Base-by-base conservation (phyloP, 2,113 vertebrate species). In the Corythornis cristatus region DNA sequence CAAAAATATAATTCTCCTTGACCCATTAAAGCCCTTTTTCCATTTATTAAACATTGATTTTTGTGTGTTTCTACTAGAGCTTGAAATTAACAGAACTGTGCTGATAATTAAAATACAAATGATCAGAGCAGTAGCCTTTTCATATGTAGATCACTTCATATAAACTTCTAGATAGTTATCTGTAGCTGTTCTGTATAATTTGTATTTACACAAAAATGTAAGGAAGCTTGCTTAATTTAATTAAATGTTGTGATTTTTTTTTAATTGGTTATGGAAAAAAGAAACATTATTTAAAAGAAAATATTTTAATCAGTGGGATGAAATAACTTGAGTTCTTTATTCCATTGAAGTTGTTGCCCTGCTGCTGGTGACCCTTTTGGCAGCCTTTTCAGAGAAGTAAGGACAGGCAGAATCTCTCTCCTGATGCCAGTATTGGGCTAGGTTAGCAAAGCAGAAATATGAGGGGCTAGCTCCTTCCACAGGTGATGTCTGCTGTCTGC, bases 41-140 rank as follows among this genome's bases (percentile, higher is more conserved):
- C 85, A 58, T 88, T 93, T 88, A 73, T 94, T 88, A 94, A 77
- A 92, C 53, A 73, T 79, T 70, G 85, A 92, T 93, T 94, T 91
- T 81, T 79, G 35, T 79, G 76, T 92, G 80, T 78, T 96, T 96
- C 79, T 86, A 54, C 42, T 9, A 72, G 45, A 81, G 71, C 79
- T 62, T 94, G 89, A 95, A 95, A 92, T 95, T 61, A 90, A 83
- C 60, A 83, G 17, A 78, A 89, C 86, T 31, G 64, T 90, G 68
- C 46, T 91, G 85, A 65, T 93, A 79, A 87, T 93, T 95, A 90
- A 87, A 96, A 85, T 53, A 89, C 48, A 90, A 77, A 56, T 45
- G 25, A 86, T 75, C 48, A 57, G 40, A 85, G 33, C 45, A 43
- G 53, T 22, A 65, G n/a, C 60, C 45, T 93, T 93, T 84, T 60